phyloP scores from a whole-genome alignment of 1,140 invertebrate genomes.

The Rhizoglyphus robini region DNA sequence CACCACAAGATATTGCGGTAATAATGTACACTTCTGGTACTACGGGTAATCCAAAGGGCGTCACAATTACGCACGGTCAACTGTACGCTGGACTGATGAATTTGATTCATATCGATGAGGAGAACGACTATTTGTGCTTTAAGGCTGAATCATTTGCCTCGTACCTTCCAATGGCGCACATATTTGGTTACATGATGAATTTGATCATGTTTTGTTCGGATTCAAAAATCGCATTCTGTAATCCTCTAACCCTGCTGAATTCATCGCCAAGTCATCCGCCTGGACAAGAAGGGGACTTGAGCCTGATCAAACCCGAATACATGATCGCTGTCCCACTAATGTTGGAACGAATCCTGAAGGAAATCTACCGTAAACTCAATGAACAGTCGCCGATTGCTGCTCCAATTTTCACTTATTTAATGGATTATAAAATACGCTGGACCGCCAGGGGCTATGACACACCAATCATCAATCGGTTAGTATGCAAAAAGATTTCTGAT shows the following conservation, averaged over 20 bases:
- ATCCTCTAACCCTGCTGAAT: constrained; percentile 84
- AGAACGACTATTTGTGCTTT: constrained; percentile 66
- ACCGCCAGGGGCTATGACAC: constrained; percentile 13
- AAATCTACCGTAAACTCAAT: constrained; percentile 77
- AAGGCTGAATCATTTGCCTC: constrained; percentile 32
- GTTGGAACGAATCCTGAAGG: constrained; percentile 86
- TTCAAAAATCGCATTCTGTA: constrained; percentile 85
- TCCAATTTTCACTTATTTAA: constrained; percentile 14
- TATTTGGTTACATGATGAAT: constrained; percentile 33
- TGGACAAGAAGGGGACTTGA: constrained; percentile 27
- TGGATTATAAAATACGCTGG: constrained; percentile 20
- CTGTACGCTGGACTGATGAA: constrained; percentile 73
- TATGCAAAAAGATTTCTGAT: constrained; percentile 16
- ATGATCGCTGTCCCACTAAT: constrained; percentile 91
- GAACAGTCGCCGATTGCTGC: constrained; percentile 44
- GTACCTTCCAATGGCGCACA: constrained; percentile 18
- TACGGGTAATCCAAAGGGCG: constrained; percentile 70
- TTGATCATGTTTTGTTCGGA: constrained; percentile 49
- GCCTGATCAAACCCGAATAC: constrained; percentile 73
- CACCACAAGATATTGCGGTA: constrained; percentile 32
- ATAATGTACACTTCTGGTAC: constrained; percentile 95
- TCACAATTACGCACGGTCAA: constrained; percentile 64
- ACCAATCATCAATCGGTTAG: constrained; percentile 21
- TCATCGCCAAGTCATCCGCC: constrained; percentile 36
- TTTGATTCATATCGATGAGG: constrained; percentile 44